Evolutionary conservation across 2,797 vertebrate genomes (phyloP).

Genomic region (Brachymystax lenok): DNA sequence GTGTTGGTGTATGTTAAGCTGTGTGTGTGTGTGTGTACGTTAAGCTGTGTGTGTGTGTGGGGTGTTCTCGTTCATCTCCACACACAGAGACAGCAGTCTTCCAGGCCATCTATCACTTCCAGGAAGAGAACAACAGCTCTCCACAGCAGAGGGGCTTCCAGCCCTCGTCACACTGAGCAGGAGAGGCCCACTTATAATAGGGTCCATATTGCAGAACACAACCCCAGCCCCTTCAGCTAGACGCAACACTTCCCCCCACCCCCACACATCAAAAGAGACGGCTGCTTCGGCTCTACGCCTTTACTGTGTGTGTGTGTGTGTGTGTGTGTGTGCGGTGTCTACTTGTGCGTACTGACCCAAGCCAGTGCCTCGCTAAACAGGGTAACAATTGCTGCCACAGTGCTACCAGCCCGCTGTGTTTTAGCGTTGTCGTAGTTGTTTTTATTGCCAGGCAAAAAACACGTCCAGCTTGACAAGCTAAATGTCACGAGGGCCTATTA

Average conservation of each 20-base stretch:
- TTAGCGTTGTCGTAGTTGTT: background rate
- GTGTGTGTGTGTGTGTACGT: too few relatives aligned
- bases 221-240: background rate
- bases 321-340: conserved; percentile 18
- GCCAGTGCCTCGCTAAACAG: conserved; percentile 16
- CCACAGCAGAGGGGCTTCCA: conserved; percentile 31
- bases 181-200: conserved; percentile 58
- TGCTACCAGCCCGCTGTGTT: background rate
- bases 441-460: conserved; percentile 13
- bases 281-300: conserved; percentile 68
- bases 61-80: too few relatives aligned
- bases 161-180: conserved; percentile 21
- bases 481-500: conserved; percentile 52
- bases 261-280: conserved; percentile 14
- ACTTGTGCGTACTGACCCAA: conserved; percentile 3
- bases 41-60: too few relatives aligned
- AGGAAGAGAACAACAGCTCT: background rate
- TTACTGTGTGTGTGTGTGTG: conserved; percentile 20
- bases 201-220: conserved; percentile 57
- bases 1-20: too few relatives aligned
- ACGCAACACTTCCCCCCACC: too few relatives aligned
- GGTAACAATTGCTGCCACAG: background rate
- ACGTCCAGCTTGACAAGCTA: conserved; percentile 36
- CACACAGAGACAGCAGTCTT: too few relatives aligned
- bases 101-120: background rate